Percentiles rank a stretch among this genome's conserved stretches.
Evolutionary conservation across 2,797 vertebrate species (phyloP).

Genomic region (Synaphobranchus kaupii): DNA sequence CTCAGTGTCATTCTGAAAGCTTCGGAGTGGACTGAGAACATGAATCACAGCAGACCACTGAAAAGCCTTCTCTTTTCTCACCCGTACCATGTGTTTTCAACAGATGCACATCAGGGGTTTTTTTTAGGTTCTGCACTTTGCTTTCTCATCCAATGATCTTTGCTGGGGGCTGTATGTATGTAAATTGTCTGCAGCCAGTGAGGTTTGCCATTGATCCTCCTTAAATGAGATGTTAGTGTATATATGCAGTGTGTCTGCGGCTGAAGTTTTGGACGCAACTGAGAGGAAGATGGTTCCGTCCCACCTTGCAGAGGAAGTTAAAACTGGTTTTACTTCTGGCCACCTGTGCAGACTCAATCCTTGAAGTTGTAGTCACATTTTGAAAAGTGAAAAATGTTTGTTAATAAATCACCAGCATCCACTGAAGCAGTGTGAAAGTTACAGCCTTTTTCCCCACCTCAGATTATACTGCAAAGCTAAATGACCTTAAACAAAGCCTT

Average conservation of each 20-base stretch:
- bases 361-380: neutral
- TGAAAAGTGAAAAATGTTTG: neutral
- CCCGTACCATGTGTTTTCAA: neutral
- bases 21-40: neutral
- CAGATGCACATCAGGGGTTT: neutral
- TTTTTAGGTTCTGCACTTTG: neutral
- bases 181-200: neutral
- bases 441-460: neutral
- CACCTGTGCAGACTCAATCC: neutral
- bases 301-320: neutral
- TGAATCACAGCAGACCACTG: constrained; percentile 20
- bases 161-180: neutral
- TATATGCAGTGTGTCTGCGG: neutral
- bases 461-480: too few species aligned
- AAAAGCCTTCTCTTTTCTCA: constrained; percentile 10
- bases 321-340: neutral
- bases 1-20: constrained; percentile 27
- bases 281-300: neutral
- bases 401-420: neutral
- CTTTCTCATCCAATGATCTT: neutral
- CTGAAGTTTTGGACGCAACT: neutral
- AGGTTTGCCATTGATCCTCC: neutral
- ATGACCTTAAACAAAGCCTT: neutral
- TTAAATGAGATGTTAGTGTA: neutral
- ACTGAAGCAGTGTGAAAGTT: neutral